phyloP scores from a whole-genome alignment of 1,140 invertebrate species.

The Choristoneura fumiferana region DNA sequence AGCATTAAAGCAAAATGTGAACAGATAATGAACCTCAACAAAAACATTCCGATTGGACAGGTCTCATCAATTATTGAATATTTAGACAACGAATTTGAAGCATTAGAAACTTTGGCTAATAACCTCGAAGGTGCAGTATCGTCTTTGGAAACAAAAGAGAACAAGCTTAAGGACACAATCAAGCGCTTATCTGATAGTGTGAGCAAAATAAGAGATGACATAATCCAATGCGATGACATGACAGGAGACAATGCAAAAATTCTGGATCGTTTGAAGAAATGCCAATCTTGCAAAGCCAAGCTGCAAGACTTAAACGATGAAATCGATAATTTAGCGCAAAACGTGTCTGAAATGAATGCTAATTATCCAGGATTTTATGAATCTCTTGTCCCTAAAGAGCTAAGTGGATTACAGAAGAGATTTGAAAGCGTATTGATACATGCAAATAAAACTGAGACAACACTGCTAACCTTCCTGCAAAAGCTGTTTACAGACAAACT shows the following conservation, averaged over 20 bases:
- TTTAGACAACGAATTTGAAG: conserved; percentile 88
- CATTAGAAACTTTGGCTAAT: conserved; percentile 85
- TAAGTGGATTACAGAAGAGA: conserved; percentile 87
- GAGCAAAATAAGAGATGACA: conserved; percentile 88
- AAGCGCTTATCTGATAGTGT: conserved; percentile 85
- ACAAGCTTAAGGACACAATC: conserved; percentile 83
- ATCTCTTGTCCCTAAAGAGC: conserved; percentile 88
- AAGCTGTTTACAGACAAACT: conserved; percentile 94
- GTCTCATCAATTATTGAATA: conserved; percentile 84
- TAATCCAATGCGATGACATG: conserved; percentile 95
- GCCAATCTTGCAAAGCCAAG: conserved; percentile 84
- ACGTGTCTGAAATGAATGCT: conserved; percentile 85
- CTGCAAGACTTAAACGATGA: conserved; percentile 82
- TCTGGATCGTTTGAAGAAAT: conserved; percentile 86
- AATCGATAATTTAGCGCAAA: conserved; percentile 83
- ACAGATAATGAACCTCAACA: conserved; percentile 89
- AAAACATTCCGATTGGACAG: conserved; percentile 83
- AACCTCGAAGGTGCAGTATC: conserved; percentile 86
- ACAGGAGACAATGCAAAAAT: conserved; percentile 92
- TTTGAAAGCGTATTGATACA: conserved; percentile 86
- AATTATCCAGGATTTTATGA: conserved; percentile 90
- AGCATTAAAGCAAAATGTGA: conserved; percentile 88
- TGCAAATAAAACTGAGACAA: conserved; percentile 89
- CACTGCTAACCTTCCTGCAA: conserved; percentile 88
- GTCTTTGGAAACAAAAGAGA: conserved; percentile 86